Percentiles rank a stretch among this genome's conserved stretches.
These are phyloP conservation scores for Acanthis flammea DNA, from an alignment of 2,797 vertebrate genomes.

Conservation along the genomic window DNA sequence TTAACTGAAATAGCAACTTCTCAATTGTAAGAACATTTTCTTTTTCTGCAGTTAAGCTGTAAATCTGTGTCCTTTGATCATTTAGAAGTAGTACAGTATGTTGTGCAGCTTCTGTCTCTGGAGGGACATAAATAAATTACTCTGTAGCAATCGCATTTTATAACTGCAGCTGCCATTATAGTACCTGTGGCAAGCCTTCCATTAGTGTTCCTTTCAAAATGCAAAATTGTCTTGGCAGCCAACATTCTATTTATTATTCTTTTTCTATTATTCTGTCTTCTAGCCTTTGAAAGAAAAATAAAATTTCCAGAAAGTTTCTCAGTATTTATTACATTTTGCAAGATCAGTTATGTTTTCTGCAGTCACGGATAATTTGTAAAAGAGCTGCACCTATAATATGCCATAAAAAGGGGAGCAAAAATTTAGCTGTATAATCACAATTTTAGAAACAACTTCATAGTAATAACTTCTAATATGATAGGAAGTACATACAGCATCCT, in stretches of 20 bases:
- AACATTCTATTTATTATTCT: slow-evolving; percentile 18
- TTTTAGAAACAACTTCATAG: slow-evolving; percentile 27
- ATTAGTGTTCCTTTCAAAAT: slow-evolving; percentile 49
- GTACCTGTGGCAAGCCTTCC: slow-evolving; percentile 27
- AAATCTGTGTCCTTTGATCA: slow-evolving; percentile 33
- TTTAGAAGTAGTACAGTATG: slow-evolving; percentile 10
- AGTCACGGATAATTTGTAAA: background rate
- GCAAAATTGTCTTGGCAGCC: slow-evolving; percentile 2
- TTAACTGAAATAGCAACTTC: background rate
- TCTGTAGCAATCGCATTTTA: background rate
- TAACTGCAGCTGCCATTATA: slow-evolving; percentile 33
- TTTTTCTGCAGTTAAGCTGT: slow-evolving; percentile 16
- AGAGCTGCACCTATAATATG: background rate
- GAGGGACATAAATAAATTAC: slow-evolving; percentile 42
- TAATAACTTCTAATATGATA: slow-evolving; percentile 30
- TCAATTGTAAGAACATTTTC: background rate
- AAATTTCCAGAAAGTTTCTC: slow-evolving; percentile 28
- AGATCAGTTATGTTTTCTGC: slow-evolving; percentile 24
- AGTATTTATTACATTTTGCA: slow-evolving; percentile 3
- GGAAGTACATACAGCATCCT: slow-evolving; percentile 37
- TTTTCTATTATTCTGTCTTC: slow-evolving; percentile 20
- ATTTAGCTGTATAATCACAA: slow-evolving; percentile 9
- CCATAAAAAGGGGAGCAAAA: background rate
- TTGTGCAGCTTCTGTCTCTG: slow-evolving; percentile 40
- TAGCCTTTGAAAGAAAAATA: slow-evolving; percentile 27